These are phyloP conservation scores for Hylaea fasciaria DNA, from an alignment of 2,888 invertebrate species.

Conservation along the genomic window DNA sequence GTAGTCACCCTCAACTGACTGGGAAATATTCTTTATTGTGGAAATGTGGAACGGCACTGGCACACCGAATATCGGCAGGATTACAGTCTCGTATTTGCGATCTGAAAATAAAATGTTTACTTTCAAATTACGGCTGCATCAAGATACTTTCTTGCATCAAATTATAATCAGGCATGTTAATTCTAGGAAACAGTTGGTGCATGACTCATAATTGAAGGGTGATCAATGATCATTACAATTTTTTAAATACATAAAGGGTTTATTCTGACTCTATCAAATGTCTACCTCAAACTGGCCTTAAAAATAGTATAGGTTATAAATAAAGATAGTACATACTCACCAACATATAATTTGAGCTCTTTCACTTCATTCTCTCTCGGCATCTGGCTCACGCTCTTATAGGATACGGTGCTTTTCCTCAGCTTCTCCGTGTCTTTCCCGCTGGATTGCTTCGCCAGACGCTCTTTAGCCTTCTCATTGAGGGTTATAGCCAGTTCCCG, in stretches of 20 bases:
- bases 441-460: conserved; percentile 94
- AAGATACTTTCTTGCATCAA: no score
- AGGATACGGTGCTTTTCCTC: conserved; percentile 97
- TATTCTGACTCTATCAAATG: no score
- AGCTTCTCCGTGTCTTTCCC: conserved; percentile 95
- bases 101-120: conserved; percentile 82
- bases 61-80: conserved; percentile 97
- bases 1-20: conserved; percentile 99
- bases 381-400: conserved; percentile 96
- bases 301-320: no score
- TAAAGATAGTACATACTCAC: conserved; percentile 78
- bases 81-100: conserved; percentile 99
- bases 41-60: conserved; percentile 99
- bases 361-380: conserved; percentile 97
- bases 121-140: no score
- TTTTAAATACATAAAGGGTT: no score
- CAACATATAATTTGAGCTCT: conserved; percentile 97
- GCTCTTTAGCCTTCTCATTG: conserved; percentile 96
- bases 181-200: no score
- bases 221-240: no score
- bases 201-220: no score
- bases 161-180: no score
- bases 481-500: conserved; percentile 95
- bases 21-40: conserved; percentile 99
- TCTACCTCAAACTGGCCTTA: no score